These are phyloP conservation scores for Drosophila pseudoananassae DNA, from an alignment of 1,140 invertebrate genomes.

Conservation along the genomic window DNA sequence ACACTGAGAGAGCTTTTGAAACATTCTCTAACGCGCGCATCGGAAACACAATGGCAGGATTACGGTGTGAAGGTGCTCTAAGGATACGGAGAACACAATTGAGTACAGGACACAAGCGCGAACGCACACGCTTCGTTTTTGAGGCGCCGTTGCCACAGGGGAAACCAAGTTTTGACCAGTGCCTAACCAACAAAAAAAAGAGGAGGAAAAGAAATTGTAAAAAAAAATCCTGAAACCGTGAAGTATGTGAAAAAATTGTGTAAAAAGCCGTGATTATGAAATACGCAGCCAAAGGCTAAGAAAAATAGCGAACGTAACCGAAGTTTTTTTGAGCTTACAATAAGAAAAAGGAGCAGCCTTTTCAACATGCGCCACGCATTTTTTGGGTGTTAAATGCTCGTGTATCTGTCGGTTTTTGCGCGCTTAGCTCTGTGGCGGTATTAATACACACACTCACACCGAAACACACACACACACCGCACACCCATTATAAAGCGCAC, in stretches of 20 bases:
- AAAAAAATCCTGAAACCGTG: constrained; percentile 21
- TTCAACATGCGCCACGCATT: constrained; percentile 74
- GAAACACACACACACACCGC: constrained; percentile 14
- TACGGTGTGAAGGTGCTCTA: constrained; percentile 17
- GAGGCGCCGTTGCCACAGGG: constrained; percentile 41
- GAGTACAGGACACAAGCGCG: constrained; percentile 78
- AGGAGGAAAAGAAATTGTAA: constrained; percentile 35
- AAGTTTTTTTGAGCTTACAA: constrained; percentile 3
- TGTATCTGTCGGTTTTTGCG: constrained; percentile 82
- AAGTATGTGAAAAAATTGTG: constrained; percentile 46
- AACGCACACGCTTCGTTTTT: constrained; percentile 45
- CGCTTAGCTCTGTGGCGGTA: constrained; percentile 71
- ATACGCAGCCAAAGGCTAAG: not conserved
- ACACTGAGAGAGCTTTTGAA: constrained; percentile 19
- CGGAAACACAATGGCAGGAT: constrained; percentile 11
- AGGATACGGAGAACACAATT: constrained; percentile 60
- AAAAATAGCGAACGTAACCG: constrained; percentile 1
- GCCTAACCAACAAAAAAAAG: constrained; percentile 28
- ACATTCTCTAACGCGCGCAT: constrained; percentile 2
- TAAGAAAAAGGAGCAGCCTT: constrained; percentile 33
- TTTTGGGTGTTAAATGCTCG: constrained; percentile 81
- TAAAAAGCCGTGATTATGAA: constrained; percentile 17
- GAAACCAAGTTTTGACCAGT: constrained; percentile 52
- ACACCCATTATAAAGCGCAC: constrained; percentile 33
- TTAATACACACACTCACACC: constrained; percentile 61